A percentile compares a stretch with the other conserved stretches of the same genome.
Conservation (phyloP, 2,888 invertebrate species). For the Cheilosia vulpina region DNA sequence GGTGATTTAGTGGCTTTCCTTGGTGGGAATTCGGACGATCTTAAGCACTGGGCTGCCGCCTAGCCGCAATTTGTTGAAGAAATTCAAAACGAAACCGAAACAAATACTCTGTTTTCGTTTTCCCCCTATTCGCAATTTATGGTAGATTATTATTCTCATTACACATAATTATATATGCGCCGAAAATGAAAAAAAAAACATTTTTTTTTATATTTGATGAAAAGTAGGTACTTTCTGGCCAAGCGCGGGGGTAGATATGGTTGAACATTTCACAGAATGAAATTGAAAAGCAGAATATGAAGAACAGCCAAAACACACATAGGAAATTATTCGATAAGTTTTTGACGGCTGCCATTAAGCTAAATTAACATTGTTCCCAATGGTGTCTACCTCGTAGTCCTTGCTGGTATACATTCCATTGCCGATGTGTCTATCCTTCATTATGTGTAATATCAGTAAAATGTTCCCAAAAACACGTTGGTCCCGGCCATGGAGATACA, state of each 20-base stretch:
- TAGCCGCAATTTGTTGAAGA: background rate
- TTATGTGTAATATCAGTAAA: conserved; percentile 7
- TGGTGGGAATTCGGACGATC: background rate
- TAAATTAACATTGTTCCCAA: conserved; percentile 59
- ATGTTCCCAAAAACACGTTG: conserved; percentile 24
- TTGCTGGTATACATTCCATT: background rate
- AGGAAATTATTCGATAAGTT: conserved; percentile 47
- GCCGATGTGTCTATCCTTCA: background rate
- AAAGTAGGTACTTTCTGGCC: conserved; percentile 11
- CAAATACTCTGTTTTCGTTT: background rate
- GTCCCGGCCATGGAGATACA: background rate
- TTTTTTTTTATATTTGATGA: conserved; percentile 12
- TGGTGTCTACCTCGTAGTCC: conserved; percentile 22
- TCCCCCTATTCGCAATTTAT: background rate
- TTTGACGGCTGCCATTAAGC: conserved; percentile 42
- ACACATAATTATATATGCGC: conserved; percentile 6
- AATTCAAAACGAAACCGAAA: background rate
- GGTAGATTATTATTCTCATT: conserved; percentile 17
- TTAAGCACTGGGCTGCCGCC: background rate
- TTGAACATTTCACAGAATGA: conserved; percentile 5
- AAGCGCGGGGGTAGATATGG: background rate
- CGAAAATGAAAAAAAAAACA: conserved; percentile 8
- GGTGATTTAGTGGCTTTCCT: conserved; percentile 5
- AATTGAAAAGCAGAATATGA: conserved; percentile 9
- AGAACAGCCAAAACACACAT: background rate